Conservation (phyloP, 2,113 vertebrate species). For the Labeo catla region DNA sequence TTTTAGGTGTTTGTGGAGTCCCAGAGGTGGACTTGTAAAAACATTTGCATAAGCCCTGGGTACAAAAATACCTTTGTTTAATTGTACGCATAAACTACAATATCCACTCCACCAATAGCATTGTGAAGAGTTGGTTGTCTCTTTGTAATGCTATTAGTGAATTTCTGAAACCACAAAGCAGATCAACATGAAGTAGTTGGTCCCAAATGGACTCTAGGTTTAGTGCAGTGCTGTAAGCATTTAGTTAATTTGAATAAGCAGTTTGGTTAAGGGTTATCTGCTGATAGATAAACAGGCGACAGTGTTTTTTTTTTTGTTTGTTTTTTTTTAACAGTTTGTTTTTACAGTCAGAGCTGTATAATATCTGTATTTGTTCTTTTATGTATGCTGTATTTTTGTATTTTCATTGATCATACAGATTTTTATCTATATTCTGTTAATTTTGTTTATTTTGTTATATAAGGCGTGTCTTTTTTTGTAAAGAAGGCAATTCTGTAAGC, state of each 20-base stretch:
- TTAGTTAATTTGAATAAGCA: background rate
- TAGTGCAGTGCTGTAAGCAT: constrained; percentile 4
- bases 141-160: background rate
- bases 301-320: background rate
- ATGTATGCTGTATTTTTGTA: background rate
- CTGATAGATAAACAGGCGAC: background rate
- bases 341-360: background rate
- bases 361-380: background rate
- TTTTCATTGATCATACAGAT: background rate
- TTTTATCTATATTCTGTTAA: background rate
- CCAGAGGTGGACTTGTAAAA: constrained; percentile 4
- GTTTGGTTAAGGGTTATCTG: background rate
- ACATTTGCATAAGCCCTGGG: background rate
- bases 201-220: constrained; percentile 13
- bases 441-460: background rate
- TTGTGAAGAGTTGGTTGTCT: constrained; percentile 14
- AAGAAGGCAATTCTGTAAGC: background rate
- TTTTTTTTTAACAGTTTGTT: background rate
- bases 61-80: background rate
- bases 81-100: background rate
- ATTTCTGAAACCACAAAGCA: constrained; percentile 21
- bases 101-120: constrained; percentile 4
- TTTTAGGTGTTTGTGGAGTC: background rate
- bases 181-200: constrained; percentile 3
- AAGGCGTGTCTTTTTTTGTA: background rate